Evolutionary conservation across 1,140 invertebrate genomes (phyloP).

Genomic region (Lineus longissimus): DNA sequence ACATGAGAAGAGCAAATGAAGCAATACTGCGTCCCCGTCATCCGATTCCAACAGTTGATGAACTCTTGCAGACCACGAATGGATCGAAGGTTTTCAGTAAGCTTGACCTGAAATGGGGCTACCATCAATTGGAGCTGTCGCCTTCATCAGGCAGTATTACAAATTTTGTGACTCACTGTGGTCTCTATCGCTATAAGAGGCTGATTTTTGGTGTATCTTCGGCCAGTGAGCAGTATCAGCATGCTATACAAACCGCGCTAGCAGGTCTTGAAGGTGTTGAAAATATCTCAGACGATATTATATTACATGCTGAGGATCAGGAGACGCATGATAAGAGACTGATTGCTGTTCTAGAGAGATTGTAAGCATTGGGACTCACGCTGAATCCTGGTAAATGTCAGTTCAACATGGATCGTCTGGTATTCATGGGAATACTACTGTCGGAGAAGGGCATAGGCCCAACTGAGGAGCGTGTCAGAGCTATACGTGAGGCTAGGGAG

Average conservation of each 20-base stretch:
- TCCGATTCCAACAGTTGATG: too few species aligned
- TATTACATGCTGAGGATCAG: constrained; percentile 18
- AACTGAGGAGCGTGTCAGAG: constrained; percentile 20
- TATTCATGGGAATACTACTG: constrained; percentile 30
- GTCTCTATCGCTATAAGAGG: constrained; percentile 22
- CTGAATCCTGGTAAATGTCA: constrained; percentile 28
- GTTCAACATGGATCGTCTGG: constrained; percentile 19
- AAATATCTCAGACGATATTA: constrained; percentile 29
- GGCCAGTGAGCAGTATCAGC: constrained; percentile 24
- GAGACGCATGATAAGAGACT: constrained; percentile 28
- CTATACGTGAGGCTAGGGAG: constrained; percentile 2
- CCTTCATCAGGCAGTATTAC: too few species aligned
- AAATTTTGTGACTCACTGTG: constrained; percentile 26
- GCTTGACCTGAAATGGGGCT: too few species aligned
- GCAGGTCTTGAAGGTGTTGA: constrained; percentile 13
- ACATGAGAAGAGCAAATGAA: constrained; percentile 34
- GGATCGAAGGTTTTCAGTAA: too few species aligned
- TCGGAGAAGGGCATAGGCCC: constrained; percentile 16
- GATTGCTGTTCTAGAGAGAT: constrained; percentile 18
- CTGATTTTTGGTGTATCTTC: constrained; percentile 24
- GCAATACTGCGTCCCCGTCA: too few species aligned
- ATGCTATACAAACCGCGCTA: constrained; percentile 16
- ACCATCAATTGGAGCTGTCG: too few species aligned
- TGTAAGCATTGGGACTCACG: constrained; percentile 26
- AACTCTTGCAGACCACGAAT: too few species aligned